Base-by-base conservation (phyloP, 2,888 invertebrate species). In the Tiliacea citrago region DNA sequence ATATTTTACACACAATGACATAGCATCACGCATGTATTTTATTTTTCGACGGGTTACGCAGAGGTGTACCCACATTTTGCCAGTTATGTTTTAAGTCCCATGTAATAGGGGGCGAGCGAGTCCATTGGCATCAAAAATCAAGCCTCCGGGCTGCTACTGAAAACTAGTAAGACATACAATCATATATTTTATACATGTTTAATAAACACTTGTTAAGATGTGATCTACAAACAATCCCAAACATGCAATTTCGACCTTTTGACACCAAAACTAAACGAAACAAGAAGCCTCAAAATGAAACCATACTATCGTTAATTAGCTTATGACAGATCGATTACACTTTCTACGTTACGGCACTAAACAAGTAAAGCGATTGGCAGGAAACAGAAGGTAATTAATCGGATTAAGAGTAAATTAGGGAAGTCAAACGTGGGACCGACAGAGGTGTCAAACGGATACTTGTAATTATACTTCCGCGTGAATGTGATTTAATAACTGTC, bases 361-460 rank as follows among this genome's bases (percentile, higher is more conserved):
- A 21, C 53, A 51, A 70, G 18, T 53, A 67, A 71, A 82, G n/a
- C 68, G 49, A 82, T 66, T 72, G 67, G 13, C 84, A 83, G 84
- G 84, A 84, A 86, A 72, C 68, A 57, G 18, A 58, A 68, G 57
- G 61, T 71, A 58, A 83, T 83, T 83, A 83, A 51, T 39, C 29
- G 60, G 60, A 60, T 82, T 71, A 83, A 10, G 24, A 58, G 53
- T 42, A 47, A 86, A 76, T 79, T 72, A 72, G 80, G 80, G 57
- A 77, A 83, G 63, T 74, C 57, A 63, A 73, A 72, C 82, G 82
- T 83, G 82, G 58, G 85, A 77, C 82, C 82, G 85, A 71, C 83
- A 51, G 7, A 72, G 53, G 57, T 75, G 79, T 71, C 61, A 72
- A 74, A 57, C 73, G 66, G 73, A 75, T 79, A 70, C 45, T 53